Conservation (phyloP, 2,888 invertebrate genomes). For the Aporophyla lueneburgensis region DNA sequence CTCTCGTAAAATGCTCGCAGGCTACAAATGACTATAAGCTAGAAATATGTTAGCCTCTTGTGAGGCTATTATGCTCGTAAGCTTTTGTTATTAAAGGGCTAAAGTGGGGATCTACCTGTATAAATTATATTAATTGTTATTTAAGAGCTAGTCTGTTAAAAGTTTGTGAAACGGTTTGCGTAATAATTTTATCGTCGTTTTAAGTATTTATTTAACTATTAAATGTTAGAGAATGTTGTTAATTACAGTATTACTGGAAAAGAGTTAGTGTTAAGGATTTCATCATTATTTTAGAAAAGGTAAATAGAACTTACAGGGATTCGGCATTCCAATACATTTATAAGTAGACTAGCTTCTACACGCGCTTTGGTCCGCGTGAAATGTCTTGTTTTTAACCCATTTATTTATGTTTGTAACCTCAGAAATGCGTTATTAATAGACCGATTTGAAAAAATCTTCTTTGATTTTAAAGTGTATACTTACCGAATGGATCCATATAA, state of each 20-base stretch:
- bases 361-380: too few relatives aligned
- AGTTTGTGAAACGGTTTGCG: slow-evolving; percentile 9
- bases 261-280: neutral
- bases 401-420: too few relatives aligned
- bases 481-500: too few relatives aligned
- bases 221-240: neutral
- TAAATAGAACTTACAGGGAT: neutral
- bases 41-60: slow-evolving; percentile 51
- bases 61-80: slow-evolving; percentile 38
- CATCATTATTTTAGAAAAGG: neutral
- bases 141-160: slow-evolving; percentile 1
- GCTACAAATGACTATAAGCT: slow-evolving; percentile 55
- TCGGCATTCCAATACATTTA: neutral
- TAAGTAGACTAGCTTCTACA: too few relatives aligned
- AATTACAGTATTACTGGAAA: neutral
- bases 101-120: slow-evolving; percentile 30
- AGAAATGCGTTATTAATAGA: too few relatives aligned
- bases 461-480: too few relatives aligned
- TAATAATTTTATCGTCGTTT: slow-evolving; percentile 27
- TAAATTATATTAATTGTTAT: slow-evolving; percentile 43
- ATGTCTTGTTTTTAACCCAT: too few relatives aligned
- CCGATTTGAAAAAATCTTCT: too few relatives aligned
- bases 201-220: slow-evolving; percentile 23
- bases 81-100: slow-evolving; percentile 48
- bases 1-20: slow-evolving; percentile 46